A percentile compares a stretch with the other conserved stretches of the same genome.
Conservation (phyloP, 2,113 vertebrate species). For the Triplophysa tibetana region DNA sequence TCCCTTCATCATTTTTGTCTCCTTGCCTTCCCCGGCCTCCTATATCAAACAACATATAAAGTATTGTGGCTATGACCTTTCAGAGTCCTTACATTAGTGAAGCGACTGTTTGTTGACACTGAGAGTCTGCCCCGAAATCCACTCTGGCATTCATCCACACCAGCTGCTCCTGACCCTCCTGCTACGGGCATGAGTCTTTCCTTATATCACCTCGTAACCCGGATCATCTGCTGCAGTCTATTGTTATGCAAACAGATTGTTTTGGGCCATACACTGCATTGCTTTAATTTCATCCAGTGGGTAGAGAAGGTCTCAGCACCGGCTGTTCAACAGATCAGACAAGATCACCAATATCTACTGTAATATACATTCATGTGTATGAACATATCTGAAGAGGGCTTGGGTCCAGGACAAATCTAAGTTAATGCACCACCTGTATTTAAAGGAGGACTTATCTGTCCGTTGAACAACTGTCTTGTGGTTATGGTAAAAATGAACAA, state of each 20-base stretch:
- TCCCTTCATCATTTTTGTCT: background rate
- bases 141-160: slow-evolving; percentile 17
- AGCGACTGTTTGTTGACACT: background rate
- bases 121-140: background rate
- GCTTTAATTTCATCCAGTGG: slow-evolving; percentile 41
- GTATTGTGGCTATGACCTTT: background rate
- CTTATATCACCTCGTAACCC: slow-evolving; percentile 26
- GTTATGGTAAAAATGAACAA: too few species aligned
- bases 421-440: too few species aligned
- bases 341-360: background rate
- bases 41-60: background rate
- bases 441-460: too few species aligned
- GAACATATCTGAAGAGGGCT: background rate
- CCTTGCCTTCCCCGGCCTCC: background rate
- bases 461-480: too few species aligned
- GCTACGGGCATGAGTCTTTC: background rate
- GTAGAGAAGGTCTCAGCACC: slow-evolving; percentile 18
- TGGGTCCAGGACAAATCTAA: background rate
- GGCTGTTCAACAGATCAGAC: slow-evolving; percentile 19
- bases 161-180: background rate
- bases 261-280: slow-evolving; percentile 26
- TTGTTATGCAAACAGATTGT: slow-evolving; percentile 44
- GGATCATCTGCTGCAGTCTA: slow-evolving; percentile 18
- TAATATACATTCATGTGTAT: background rate
- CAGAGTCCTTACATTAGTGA: background rate